Conservation (phyloP, 2,113 vertebrate genomes). For the Galemys pyrenaicus region DNA sequence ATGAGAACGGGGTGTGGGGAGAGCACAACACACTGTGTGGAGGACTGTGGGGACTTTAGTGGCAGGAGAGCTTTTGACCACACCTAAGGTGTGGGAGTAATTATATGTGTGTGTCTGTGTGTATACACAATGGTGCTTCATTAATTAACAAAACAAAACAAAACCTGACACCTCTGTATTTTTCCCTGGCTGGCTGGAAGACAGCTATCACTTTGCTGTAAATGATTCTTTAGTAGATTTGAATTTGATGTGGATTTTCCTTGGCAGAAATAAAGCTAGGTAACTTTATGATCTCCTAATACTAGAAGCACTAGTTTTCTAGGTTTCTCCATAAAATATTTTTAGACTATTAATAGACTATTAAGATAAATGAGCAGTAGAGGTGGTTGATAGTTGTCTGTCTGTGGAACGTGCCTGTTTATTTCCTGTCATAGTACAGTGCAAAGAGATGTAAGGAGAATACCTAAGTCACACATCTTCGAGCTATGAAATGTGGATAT, state of each 20-base stretch:
- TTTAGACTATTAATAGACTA: no score
- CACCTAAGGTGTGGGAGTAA: no score
- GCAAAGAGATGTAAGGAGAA: no score
- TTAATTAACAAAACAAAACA: no score
- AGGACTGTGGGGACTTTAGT: no score
- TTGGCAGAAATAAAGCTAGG: not conserved
- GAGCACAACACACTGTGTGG: no score
- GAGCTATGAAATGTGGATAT: not conserved
- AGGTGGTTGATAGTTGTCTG: not conserved
- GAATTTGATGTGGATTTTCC: slow-evolving; percentile 26
- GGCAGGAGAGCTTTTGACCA: no score
- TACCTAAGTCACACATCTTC: not conserved
- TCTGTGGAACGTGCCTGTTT: not conserved
- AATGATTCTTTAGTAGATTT: not conserved
- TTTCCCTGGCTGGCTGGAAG: not conserved
- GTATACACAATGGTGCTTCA: no score
- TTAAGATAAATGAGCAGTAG: not conserved
- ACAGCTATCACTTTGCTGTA: not conserved
- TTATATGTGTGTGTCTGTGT: no score
- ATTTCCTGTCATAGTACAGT: not conserved
- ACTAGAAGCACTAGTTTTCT: slow-evolving; percentile 2
- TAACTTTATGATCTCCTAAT: slow-evolving; percentile 50
- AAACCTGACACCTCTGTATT: not conserved
- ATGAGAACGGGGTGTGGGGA: no score
- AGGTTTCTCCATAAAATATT: slow-evolving; percentile 24